A percentile compares a stretch with the other conserved stretches of the same genome.
Conservation (phyloP, 2,888 invertebrate genomes). For the Lepetodrilus schrolli region DNA sequence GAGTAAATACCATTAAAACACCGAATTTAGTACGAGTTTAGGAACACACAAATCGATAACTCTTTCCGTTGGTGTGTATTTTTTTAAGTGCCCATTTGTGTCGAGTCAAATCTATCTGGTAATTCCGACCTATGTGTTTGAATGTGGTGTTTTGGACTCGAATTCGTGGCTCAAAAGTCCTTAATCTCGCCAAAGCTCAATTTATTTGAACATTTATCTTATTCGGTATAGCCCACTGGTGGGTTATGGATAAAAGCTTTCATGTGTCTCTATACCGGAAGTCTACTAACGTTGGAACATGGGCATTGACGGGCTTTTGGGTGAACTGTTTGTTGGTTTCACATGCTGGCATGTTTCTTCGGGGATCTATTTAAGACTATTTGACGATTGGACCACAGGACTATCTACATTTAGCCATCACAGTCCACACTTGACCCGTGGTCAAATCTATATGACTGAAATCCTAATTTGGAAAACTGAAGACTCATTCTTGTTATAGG, state of each 20-base stretch:
- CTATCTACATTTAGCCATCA: neutral
- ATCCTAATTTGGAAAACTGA: too few species aligned
- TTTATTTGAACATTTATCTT: conserved; percentile 24
- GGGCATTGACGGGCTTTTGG: neutral
- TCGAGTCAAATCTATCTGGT: neutral
- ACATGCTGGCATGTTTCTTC: neutral
- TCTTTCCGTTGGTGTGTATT: neutral
- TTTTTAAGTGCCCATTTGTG: neutral
- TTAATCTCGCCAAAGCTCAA: conserved; percentile 10
- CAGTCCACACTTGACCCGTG: too few species aligned
- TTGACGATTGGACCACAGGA: too few species aligned
- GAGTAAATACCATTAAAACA: too few species aligned
- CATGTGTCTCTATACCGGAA: neutral
- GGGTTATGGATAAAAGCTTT: conserved; percentile 6
- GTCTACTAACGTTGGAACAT: neutral
- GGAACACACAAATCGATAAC: neutral
- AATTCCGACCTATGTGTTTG: neutral
- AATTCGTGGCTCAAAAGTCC: neutral
- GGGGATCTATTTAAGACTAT: too few species aligned
- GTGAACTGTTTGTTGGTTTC: neutral
- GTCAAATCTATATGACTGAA: too few species aligned
- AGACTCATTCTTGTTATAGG: too few species aligned
- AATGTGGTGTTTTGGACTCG: neutral
- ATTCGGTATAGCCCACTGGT: neutral
- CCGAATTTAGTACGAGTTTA: neutral